Evolutionary conservation across 2,113 vertebrate species (phyloP).

Genomic region (Sigmodon hispidus): DNA sequence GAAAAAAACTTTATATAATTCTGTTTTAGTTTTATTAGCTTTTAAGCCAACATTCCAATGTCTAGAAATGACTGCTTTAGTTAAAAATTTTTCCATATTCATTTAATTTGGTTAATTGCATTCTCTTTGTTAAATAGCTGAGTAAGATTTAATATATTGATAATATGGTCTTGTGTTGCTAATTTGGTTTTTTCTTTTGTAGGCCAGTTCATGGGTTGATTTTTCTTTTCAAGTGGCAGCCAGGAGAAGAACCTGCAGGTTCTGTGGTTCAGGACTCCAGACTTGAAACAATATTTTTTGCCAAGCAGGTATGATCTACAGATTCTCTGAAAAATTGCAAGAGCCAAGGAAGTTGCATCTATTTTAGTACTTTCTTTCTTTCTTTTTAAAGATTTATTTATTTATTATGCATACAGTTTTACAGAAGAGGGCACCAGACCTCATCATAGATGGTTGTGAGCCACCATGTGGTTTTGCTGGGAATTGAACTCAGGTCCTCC

Average conservation of each 20-base stretch:
- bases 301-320: slow-evolving; percentile 93
- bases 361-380: too few relatives aligned
- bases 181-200: slow-evolving; percentile 78
- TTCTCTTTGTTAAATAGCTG: slow-evolving; percentile 26
- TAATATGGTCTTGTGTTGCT: slow-evolving; percentile 37
- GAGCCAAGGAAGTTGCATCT: neutral
- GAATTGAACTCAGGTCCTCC: too few relatives aligned
- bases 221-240: slow-evolving; percentile 99
- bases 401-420: too few relatives aligned
- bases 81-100: neutral
- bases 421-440: too few relatives aligned
- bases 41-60: neutral
- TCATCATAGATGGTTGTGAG: too few relatives aligned
- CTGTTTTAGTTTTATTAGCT: slow-evolving; percentile 39
- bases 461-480: too few relatives aligned
- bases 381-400: too few relatives aligned
- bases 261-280: slow-evolving; percentile 98
- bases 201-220: slow-evolving; percentile 98
- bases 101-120: slow-evolving; percentile 27
- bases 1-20: slow-evolving; percentile 29
- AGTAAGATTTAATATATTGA: slow-evolving; percentile 9
- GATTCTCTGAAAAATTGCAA: neutral
- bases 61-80: neutral
- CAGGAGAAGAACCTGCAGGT: slow-evolving; percentile 98
- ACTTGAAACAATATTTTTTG: slow-evolving; percentile 98